Evolutionary conservation across 2,113 vertebrate genomes (phyloP).

Genomic region (Loxodonta africana): DNA sequence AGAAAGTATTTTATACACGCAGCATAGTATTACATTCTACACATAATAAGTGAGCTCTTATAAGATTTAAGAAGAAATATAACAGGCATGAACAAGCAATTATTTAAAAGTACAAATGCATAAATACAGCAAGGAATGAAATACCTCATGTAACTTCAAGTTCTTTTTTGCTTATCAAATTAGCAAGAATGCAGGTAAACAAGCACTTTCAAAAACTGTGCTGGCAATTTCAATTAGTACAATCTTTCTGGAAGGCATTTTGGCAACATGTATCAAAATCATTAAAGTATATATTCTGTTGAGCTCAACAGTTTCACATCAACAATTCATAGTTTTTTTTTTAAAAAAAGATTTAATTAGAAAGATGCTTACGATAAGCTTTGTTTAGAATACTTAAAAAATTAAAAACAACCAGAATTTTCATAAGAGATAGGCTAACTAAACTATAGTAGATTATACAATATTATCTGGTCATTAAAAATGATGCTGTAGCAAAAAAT

Average conservation of each 20-base stretch:
- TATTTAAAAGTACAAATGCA: constrained; percentile 39
- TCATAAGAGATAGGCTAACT: background rate
- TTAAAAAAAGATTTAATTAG: background rate
- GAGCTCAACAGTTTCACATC: background rate
- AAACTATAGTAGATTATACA: background rate
- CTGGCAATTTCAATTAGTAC: background rate
- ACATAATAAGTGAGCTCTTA: background rate
- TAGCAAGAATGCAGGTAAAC: background rate
- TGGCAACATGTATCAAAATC: background rate
- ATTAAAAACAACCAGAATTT: background rate
- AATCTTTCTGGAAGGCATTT: background rate
- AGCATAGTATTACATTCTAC: background rate
- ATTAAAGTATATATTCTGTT: background rate
- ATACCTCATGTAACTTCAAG: background rate
- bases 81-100: background rate
- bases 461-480: background rate
- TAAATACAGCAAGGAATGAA: background rate
- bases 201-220: constrained; percentile 16
- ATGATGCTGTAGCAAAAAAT: background rate
- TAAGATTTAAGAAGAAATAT: background rate
- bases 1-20: background rate
- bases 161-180: constrained; percentile 21
- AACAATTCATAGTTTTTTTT: background rate
- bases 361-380: background rate
- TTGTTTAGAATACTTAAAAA: background rate